phyloP scores from a whole-genome alignment of 53 echinoderm and acorn worm genomes.

The Luidia sarsii region DNA sequence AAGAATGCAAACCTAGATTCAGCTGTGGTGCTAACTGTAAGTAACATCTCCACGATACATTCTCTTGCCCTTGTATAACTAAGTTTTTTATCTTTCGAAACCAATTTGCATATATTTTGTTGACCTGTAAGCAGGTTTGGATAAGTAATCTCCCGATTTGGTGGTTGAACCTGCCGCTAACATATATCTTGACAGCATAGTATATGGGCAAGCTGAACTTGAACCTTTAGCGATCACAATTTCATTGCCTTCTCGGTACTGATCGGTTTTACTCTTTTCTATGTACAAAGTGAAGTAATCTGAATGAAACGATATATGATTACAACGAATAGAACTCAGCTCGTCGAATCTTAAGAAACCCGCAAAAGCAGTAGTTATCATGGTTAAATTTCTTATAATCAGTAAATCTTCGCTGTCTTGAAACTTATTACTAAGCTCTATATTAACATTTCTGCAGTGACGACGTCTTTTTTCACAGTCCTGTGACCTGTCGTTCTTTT shows the following conservation, averaged over 20 bases:
- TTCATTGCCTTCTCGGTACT: too few relatives aligned
- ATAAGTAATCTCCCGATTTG: neutral
- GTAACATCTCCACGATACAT: neutral
- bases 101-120: neutral
- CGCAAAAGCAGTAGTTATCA: slow-evolving; percentile 41
- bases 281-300: slow-evolving; percentile 10
- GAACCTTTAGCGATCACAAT: slow-evolving; percentile 31
- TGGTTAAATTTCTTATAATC: slow-evolving; percentile 21
- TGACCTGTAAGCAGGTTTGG: neutral
- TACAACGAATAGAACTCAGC: too few relatives aligned
- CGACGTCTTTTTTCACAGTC: too few relatives aligned
- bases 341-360: too few relatives aligned
- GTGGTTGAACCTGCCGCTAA: neutral
- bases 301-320: slow-evolving; percentile 3
- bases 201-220: slow-evolving; percentile 27
- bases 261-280: slow-evolving; percentile 45
- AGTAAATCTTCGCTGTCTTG: neutral
- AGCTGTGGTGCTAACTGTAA: neutral
- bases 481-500: too few relatives aligned
- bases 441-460: too few relatives aligned
- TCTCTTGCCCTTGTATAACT: neutral
- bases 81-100: slow-evolving; percentile 2
- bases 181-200: slow-evolving; percentile 15
- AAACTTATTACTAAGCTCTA: slow-evolving; percentile 21
- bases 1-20: slow-evolving; percentile 1